phyloP scores from a whole-genome alignment of 2,797 vertebrate species.

The Sebastes matsubarae region DNA sequence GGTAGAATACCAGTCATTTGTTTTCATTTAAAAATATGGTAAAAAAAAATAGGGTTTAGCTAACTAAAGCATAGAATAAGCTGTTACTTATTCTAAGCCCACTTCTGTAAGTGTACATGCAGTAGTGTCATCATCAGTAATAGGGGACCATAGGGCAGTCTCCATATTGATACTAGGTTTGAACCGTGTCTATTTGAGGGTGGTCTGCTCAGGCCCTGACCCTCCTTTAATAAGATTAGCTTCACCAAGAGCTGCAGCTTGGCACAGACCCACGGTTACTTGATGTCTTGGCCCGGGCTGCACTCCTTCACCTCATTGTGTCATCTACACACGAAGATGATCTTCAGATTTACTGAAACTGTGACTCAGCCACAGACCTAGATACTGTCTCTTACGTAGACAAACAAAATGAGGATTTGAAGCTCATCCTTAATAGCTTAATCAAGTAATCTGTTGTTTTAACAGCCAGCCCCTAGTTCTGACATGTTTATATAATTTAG shows the following conservation, averaged over 20 bases:
- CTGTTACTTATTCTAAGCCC: neutral
- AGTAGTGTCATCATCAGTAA: conserved; percentile 8
- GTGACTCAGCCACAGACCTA: neutral
- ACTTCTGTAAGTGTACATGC: neutral
- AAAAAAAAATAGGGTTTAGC: neutral
- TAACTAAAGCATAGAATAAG: neutral
- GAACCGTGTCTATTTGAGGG: conserved; percentile 50
- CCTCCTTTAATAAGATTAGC: conserved; percentile 64
- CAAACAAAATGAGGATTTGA: neutral
- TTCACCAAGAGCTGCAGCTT: conserved; percentile 44
- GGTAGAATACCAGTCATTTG: neutral
- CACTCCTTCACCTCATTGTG: conserved; percentile 18
- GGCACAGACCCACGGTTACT: conserved; percentile 39
- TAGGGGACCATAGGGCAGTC: neutral
- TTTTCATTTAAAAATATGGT: neutral
- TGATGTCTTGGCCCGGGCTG: conserved; percentile 35
- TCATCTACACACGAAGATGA: neutral
- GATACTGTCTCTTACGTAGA: neutral
- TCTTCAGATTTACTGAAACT: neutral
- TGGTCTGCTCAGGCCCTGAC: conserved; percentile 45
- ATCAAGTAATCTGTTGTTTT: neutral
- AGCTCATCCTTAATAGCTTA: neutral
- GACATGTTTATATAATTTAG: neutral
- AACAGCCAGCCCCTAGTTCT: neutral
- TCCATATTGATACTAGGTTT: conserved; percentile 13